phyloP scores from a whole-genome alignment of 2,888 invertebrate genomes.

The Drosophila formosana region DNA sequence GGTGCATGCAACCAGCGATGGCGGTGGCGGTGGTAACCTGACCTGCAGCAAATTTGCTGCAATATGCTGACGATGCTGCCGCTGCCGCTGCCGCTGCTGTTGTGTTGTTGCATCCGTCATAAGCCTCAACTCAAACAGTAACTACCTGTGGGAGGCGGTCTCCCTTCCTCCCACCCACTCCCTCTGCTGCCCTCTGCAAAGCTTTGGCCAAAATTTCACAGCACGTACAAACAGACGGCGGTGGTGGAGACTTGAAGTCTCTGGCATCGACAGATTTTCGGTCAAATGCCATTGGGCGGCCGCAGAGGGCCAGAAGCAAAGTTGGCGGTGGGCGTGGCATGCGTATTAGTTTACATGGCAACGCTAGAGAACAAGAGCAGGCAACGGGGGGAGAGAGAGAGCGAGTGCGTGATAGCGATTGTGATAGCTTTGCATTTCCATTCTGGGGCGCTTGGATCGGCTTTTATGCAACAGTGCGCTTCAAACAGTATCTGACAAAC shows the following conservation, averaged over 20 bases:
- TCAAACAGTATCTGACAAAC: slow-evolving; percentile 61
- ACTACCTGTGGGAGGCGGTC: slow-evolving; percentile 22
- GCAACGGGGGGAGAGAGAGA: background rate
- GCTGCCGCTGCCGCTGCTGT: background rate
- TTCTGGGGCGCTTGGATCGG: slow-evolving; percentile 55
- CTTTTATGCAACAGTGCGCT: slow-evolving; percentile 78
- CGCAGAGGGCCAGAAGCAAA: too few relatives aligned
- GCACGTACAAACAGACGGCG: slow-evolving; percentile 8
- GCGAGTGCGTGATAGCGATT: slow-evolving; percentile 13
- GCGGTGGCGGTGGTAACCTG: slow-evolving; percentile 16
- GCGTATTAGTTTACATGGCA: slow-evolving; percentile 59
- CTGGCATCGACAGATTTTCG: slow-evolving; percentile 46
- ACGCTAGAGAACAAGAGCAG: slow-evolving; percentile 14
- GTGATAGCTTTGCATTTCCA: slow-evolving; percentile 60
- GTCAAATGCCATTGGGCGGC: slow-evolving; percentile 49
- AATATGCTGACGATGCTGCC: background rate
- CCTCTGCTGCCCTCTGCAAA: background rate
- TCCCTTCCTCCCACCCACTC: background rate
- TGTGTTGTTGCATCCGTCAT: slow-evolving; percentile 14
- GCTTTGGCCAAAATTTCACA: slow-evolving; percentile 17
- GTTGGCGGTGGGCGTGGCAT: slow-evolving; percentile 43
- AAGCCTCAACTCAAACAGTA: slow-evolving; percentile 27
- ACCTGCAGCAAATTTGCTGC: slow-evolving; percentile 28
- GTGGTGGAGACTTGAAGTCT: background rate
- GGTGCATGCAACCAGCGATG: slow-evolving; percentile 9